Conservation (phyloP, 2,888 invertebrate genomes). For the Callyntrura sp. region DNA sequence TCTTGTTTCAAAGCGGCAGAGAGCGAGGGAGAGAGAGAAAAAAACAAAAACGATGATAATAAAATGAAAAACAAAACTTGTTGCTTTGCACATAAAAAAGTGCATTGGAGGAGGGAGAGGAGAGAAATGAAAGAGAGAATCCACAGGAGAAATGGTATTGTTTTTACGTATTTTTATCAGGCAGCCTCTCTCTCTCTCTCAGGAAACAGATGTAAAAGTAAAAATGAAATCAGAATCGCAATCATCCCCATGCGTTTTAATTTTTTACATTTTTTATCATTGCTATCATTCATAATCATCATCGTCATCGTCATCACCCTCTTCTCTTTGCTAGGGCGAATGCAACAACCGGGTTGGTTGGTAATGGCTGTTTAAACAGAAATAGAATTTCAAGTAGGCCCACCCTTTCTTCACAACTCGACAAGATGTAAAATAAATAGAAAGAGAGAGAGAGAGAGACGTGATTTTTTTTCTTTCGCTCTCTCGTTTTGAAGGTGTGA, state of each 20-base stretch:
- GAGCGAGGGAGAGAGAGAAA: no score
- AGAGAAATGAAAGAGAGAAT: no score
- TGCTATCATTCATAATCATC: neutral
- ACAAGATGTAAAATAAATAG: conserved; percentile 7
- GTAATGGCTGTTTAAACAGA: conserved; percentile 2
- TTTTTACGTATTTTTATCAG: neutral
- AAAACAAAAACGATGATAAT: neutral
- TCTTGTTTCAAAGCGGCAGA: conserved; percentile 28
- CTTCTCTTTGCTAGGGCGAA: no score
- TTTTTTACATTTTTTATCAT: no score
- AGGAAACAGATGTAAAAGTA: conserved; percentile 69
- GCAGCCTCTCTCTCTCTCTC: neutral
- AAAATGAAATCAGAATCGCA: no score
- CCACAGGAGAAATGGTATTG: no score
- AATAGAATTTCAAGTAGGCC: conserved; percentile 51
- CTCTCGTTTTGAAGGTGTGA: conserved; percentile 69
- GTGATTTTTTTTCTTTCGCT: no score
- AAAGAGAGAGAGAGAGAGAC: neutral
- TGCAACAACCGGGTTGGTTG: conserved; percentile 30
- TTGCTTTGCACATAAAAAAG: neutral
- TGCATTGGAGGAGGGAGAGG: no score
- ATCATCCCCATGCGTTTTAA: no score
- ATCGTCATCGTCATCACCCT: neutral
- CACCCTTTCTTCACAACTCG: conserved; percentile 68
- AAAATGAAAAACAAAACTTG: no score